Percentiles rank a stretch among this genome's conserved stretches.
phyloP scores from a whole-genome alignment of 2,113 vertebrate genomes.

The Antigone vipio region DNA sequence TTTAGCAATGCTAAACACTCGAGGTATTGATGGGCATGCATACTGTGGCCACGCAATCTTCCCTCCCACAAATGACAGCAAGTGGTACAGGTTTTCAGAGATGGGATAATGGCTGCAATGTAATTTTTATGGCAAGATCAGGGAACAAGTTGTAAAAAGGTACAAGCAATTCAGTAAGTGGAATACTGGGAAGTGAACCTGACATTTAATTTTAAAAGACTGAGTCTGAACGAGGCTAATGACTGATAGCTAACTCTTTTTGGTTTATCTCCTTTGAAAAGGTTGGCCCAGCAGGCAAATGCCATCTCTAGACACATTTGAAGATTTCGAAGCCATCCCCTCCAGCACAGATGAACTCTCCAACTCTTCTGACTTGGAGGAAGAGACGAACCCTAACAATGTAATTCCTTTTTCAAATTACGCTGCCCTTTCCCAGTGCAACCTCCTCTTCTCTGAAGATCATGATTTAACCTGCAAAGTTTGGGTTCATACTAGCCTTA shows the following conservation, averaged over 20 bases:
- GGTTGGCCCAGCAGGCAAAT: conserved; percentile 83
- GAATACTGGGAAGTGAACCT: neutral
- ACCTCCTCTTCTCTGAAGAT: neutral
- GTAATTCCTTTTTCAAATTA: conserved; percentile 63
- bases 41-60: neutral
- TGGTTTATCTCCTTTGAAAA: conserved; percentile 53
- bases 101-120: neutral
- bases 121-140: neutral
- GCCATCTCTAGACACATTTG: conserved; percentile 80
- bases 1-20: neutral
- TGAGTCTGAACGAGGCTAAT: neutral
- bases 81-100: neutral
- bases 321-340: conserved; percentile 88
- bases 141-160: neutral
- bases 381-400: conserved; percentile 81
- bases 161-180: neutral
- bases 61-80: neutral
- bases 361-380: conserved; percentile 86
- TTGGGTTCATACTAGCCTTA: neutral
- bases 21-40: neutral
- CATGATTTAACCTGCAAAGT: neutral
- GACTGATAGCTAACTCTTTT: neutral
- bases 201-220: neutral
- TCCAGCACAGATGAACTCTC: conserved; percentile 89
- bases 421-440: neutral